These are phyloP conservation scores for Acanthurus leucopareius DNA, from an alignment of 2,797 vertebrate genomes.

Conservation along the genomic window DNA sequence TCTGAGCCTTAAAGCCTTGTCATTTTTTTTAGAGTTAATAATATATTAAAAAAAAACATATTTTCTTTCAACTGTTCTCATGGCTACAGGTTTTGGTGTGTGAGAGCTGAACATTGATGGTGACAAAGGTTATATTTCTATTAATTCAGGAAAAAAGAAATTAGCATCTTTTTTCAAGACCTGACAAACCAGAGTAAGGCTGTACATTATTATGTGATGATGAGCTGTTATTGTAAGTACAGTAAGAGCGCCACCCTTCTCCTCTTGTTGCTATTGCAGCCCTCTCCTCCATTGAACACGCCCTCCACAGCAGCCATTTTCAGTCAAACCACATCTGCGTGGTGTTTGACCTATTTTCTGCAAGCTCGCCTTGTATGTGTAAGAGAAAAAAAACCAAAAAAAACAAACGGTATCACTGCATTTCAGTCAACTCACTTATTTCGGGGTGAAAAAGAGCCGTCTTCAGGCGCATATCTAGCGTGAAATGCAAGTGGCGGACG, in stretches of 20 bases:
- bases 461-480: slow-evolving; percentile 63
- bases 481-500: slow-evolving; percentile 82
- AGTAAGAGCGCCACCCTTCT: slow-evolving; percentile 72
- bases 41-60: no score
- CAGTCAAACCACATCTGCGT: slow-evolving; percentile 58
- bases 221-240: slow-evolving; percentile 35
- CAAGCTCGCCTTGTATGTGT: slow-evolving; percentile 44
- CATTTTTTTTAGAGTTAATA: no score
- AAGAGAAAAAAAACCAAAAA: slow-evolving; percentile 29
- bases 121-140: neutral
- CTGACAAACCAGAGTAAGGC: neutral
- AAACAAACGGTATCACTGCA: slow-evolving; percentile 61
- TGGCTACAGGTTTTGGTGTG: neutral
- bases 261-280: slow-evolving; percentile 39
- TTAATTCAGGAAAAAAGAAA: slow-evolving; percentile 7
- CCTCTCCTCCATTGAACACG: slow-evolving; percentile 27
- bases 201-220: slow-evolving; percentile 1
- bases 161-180: neutral
- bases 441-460: slow-evolving; percentile 69
- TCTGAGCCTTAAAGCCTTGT: neutral
- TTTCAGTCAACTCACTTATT: slow-evolving; percentile 69
- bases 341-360: slow-evolving; percentile 77
- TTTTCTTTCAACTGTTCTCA: neutral
- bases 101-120: slow-evolving; percentile 1
- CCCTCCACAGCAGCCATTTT: slow-evolving; percentile 74